Conservation (phyloP, 2,888 invertebrate species). For the Tetropium fuscum region DNA sequence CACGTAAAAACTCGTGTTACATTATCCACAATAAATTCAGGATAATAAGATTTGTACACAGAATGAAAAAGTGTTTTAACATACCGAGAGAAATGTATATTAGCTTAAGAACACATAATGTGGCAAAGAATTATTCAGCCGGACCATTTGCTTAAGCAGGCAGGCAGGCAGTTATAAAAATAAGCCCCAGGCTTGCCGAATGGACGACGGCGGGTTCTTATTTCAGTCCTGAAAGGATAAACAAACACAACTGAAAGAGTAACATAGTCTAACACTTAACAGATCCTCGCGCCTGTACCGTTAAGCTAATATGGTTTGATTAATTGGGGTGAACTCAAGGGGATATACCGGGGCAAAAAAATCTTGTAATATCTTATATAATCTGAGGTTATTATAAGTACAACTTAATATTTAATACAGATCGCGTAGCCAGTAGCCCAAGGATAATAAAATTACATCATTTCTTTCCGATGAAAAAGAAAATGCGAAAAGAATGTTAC, state of each 20-base stretch:
- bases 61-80: conserved; percentile 11
- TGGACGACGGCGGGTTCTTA: conserved; percentile 40
- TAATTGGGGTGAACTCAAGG: conserved; percentile 25
- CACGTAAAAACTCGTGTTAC: too few relatives aligned
- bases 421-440: too few relatives aligned
- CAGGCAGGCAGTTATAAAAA: conserved; percentile 41
- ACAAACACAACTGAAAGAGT: conserved; percentile 42
- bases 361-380: too few relatives aligned
- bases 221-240: conserved; percentile 41
- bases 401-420: too few relatives aligned
- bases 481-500: too few relatives aligned
- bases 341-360: conserved; percentile 4
- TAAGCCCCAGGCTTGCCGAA: conserved; percentile 32
- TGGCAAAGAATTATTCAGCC: conserved; percentile 39
- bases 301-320: conserved; percentile 29
- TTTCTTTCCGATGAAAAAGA: too few relatives aligned
- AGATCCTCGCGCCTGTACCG: conserved; percentile 30
- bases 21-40: conserved; percentile 12
- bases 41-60: conserved; percentile 19
- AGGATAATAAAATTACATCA: too few relatives aligned
- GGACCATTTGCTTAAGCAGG: conserved; percentile 42
- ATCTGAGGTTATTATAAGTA: too few relatives aligned
- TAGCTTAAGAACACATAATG: conserved; percentile 35
- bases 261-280: conserved; percentile 44
- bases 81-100: conserved; percentile 35